Evolutionary conservation across 2,888 invertebrate species (phyloP).

Genomic region (Cephus nigrinus): DNA sequence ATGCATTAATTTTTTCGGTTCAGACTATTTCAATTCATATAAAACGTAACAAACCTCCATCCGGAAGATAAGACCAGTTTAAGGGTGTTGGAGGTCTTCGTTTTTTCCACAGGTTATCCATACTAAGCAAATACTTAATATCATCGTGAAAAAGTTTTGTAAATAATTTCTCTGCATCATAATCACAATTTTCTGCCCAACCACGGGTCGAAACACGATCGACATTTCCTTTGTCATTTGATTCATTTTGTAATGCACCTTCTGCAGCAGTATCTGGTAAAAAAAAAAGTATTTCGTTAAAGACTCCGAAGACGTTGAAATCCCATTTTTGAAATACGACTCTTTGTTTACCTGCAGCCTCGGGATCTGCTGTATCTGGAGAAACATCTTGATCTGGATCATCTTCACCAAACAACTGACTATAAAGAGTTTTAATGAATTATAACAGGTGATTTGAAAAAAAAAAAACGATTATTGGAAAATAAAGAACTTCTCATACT

Average conservation of each 20-base stretch:
- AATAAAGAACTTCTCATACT: conserved; percentile 71
- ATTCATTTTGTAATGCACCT: conserved; percentile 69
- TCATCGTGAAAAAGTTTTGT: conserved; percentile 95
- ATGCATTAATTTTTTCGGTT: not conserved
- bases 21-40: not conserved
- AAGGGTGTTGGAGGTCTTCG: conserved; percentile 87
- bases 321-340: not conserved
- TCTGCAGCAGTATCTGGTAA: conserved; percentile 69
- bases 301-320: not conserved
- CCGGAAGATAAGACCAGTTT: conserved; percentile 73
- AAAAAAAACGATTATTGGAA: conserved; percentile 9
- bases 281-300: conserved; percentile 5
- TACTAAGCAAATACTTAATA: conserved; percentile 91
- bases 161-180: conserved; percentile 87
- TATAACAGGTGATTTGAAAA: conserved; percentile 14
- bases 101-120: conserved; percentile 96
- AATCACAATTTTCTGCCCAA: conserved; percentile 89
- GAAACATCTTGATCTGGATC: conserved; percentile 98
- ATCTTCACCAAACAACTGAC: conserved; percentile 96
- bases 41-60: conserved; percentile 57
- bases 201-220: conserved; percentile 77
- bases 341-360: conserved; percentile 75
- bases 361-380: conserved; percentile 96
- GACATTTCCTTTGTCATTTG: conserved; percentile 69
- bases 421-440: conserved; percentile 60